Evolutionary conservation across 2,888 invertebrate species (phyloP).

Genomic region (Neoaliturus tenellus): DNA sequence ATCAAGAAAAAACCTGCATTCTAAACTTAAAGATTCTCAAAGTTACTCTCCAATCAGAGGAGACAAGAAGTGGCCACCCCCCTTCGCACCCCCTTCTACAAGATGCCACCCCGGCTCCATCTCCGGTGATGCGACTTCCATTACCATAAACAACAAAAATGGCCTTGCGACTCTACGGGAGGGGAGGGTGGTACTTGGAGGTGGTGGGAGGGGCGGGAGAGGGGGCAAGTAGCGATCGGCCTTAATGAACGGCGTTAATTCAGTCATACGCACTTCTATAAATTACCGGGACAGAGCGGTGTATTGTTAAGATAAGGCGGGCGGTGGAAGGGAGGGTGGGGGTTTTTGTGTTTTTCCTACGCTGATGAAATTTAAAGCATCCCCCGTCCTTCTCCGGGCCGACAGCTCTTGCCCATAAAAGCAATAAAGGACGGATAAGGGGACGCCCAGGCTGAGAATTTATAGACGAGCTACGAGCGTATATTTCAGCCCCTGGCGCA

Average conservation of each 20-base stretch:
- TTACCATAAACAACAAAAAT: slow-evolving; percentile 45
- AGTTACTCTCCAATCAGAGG: background rate
- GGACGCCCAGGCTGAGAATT: slow-evolving; percentile 64
- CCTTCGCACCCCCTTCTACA: background rate
- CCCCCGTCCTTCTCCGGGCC: slow-evolving; percentile 63
- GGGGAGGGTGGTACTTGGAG: background rate
- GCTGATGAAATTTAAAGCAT: slow-evolving; percentile 67
- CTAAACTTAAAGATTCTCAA: background rate
- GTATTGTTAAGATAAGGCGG: slow-evolving; percentile 60
- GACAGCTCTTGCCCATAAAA: slow-evolving; percentile 67
- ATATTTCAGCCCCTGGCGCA: slow-evolving; percentile 65
- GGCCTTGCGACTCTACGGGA: slow-evolving; percentile 14
- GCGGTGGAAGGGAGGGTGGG: slow-evolving; percentile 40
- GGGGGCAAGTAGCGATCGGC: slow-evolving; percentile 35
- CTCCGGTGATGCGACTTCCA: slow-evolving; percentile 28
- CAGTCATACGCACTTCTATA: slow-evolving; percentile 55
- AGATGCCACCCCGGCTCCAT: slow-evolving; percentile 8
- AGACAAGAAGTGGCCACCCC: background rate
- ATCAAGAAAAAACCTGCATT: background rate
- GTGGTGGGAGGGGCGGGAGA: background rate
- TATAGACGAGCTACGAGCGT: slow-evolving; percentile 65
- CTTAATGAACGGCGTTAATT: slow-evolving; percentile 57
- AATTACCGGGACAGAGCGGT: slow-evolving; percentile 52
- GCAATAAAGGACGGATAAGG: slow-evolving; percentile 67
- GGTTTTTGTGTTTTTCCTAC: slow-evolving; percentile 62